Percentiles rank a stretch among this genome's conserved stretches.
phyloP scores from a whole-genome alignment of 2,888 invertebrate genomes.

The Lissonota sp. region DNA sequence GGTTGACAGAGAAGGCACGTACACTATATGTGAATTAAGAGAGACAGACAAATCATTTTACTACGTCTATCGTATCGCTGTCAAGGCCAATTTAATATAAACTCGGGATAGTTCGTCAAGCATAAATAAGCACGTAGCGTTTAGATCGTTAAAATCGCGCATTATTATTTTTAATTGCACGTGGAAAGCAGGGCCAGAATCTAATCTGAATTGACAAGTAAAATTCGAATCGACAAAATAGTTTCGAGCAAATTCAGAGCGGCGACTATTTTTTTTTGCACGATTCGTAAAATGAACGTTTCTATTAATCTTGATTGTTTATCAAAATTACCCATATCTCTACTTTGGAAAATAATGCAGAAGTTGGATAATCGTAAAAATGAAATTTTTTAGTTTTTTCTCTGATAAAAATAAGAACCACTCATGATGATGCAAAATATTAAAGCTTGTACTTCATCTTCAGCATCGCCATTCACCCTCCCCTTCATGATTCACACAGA shows the following conservation, averaged over 20 bases:
- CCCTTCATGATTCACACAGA: neutral
- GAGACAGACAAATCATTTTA: constrained; percentile 24
- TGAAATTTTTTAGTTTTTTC: neutral
- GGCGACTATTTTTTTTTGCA: neutral
- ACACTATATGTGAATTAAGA: constrained; percentile 20
- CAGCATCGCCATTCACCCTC: constrained; percentile 13
- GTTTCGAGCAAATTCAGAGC: neutral
- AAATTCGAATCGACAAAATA: neutral
- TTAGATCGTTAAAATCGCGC: constrained; percentile 4
- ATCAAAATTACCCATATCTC: too few relatives aligned
- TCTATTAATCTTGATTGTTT: too few relatives aligned
- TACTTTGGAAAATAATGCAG: too few relatives aligned
- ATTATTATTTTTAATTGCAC: neutral
- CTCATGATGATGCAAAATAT: neutral
- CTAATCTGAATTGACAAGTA: neutral
- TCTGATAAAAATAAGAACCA: constrained; percentile 24
- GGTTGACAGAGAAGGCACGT: constrained; percentile 30
- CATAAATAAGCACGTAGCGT: constrained; percentile 52
- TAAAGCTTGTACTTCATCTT: constrained; percentile 10
- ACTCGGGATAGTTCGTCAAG: constrained; percentile 41
- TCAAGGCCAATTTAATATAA: constrained; percentile 65
- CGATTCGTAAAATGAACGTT: too few relatives aligned
- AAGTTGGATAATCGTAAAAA: too few relatives aligned
- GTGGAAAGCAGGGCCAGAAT: neutral
- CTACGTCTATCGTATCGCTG: constrained; percentile 51